A percentile compares a stretch with the other conserved stretches of the same genome.
Conservation (phyloP, 2,888 invertebrate species). For the Galeopsomyia nigrocyanea region DNA sequence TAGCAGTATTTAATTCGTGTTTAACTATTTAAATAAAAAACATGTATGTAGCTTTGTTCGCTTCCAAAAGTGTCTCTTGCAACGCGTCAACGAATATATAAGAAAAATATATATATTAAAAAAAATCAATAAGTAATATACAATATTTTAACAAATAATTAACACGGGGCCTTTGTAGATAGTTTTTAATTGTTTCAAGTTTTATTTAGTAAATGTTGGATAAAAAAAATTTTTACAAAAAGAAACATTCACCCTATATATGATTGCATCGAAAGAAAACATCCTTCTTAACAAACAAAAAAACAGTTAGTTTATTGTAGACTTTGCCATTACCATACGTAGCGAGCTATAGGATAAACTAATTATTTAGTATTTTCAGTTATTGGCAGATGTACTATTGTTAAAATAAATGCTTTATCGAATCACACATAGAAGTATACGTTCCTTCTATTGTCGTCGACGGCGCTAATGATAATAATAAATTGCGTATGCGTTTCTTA, state of each 20-base stretch:
- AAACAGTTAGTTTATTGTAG: slow-evolving; percentile 27
- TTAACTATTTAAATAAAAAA: slow-evolving; percentile 26
- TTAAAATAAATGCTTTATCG: not conserved
- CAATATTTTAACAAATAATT: slow-evolving; percentile 48
- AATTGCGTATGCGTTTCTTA: slow-evolving; percentile 11
- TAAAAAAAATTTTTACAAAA: slow-evolving; percentile 44
- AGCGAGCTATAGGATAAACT: slow-evolving; percentile 9
- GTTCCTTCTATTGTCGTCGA: slow-evolving; percentile 8
- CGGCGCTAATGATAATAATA: slow-evolving; percentile 14
- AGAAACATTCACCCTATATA: slow-evolving; percentile 19
- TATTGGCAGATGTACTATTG: slow-evolving; percentile 28
- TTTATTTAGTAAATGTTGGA: slow-evolving; percentile 41
- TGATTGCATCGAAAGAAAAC: slow-evolving; percentile 25
- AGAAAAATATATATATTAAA: slow-evolving; percentile 24
- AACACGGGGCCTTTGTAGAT: slow-evolving; percentile 62
- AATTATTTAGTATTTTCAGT: slow-evolving; percentile 15
- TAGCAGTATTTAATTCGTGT: slow-evolving; percentile 28
- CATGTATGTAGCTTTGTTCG: slow-evolving; percentile 36
- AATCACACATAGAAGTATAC: slow-evolving; percentile 13
- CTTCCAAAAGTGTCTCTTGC: slow-evolving; percentile 45
- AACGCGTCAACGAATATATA: slow-evolving; percentile 40
- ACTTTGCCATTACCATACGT: slow-evolving; percentile 22
- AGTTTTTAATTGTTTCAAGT: slow-evolving; percentile 55
- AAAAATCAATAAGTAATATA: slow-evolving; percentile 23
- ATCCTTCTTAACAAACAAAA: too few relatives aligned